phyloP scores from a whole-genome alignment of 2,888 invertebrate species.

The Rhagonycha lutea region DNA sequence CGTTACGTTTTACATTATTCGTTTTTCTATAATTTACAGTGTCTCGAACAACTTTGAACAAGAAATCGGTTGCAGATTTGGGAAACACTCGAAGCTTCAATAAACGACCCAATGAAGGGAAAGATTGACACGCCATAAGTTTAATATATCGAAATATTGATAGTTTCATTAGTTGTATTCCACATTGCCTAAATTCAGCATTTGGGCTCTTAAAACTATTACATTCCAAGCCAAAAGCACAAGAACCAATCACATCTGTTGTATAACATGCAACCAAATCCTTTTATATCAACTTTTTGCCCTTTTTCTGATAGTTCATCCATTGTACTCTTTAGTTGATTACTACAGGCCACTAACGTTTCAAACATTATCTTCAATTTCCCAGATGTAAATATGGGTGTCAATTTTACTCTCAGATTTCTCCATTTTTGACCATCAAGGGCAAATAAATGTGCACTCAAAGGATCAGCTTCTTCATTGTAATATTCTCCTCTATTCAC shows the following conservation, averaged over 20 bases:
- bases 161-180: background rate
- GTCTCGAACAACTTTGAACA: background rate
- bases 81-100: background rate
- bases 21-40: background rate
- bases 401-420: too few relatives aligned
- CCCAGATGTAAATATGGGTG: too few relatives aligned
- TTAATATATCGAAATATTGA: background rate
- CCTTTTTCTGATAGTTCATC: background rate
- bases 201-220: slow-evolving; percentile 60
- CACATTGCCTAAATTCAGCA: slow-evolving; percentile 53
- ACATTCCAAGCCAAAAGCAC: slow-evolving; percentile 64
- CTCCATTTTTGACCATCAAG: too few relatives aligned
- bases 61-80: background rate
- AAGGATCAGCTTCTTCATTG: too few relatives aligned
- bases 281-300: slow-evolving; percentile 36
- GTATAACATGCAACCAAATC: slow-evolving; percentile 60
- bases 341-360: too few relatives aligned
- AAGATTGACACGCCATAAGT: background rate
- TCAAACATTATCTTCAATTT: too few relatives aligned
- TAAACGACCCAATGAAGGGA: background rate
- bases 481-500: too few relatives aligned
- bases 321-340: slow-evolving; percentile 19
- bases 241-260: slow-evolving; percentile 62
- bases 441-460: too few relatives aligned
- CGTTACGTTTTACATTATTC: too few relatives aligned